A percentile compares a stretch with the other conserved stretches of the same genome.
Evolutionary conservation across 2,113 vertebrate species (phyloP).

Genomic region (Pygoscelis antarcticus): DNA sequence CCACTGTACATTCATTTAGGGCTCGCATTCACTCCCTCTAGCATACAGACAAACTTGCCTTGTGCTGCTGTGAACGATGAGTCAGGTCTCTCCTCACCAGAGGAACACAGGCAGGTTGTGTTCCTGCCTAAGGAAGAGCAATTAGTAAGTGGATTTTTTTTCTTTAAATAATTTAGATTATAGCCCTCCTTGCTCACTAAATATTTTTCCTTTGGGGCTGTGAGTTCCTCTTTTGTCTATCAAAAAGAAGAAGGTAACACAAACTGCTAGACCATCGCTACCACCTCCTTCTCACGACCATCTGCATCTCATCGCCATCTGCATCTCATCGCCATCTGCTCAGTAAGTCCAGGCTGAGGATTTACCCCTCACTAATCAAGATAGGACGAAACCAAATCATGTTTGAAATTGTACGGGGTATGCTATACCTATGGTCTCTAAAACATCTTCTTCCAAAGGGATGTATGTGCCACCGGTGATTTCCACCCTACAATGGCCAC

Average conservation of each 20-base stretch:
- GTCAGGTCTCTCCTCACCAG: neutral
- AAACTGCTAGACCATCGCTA: slow-evolving; percentile 49
- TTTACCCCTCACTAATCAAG: slow-evolving; percentile 34
- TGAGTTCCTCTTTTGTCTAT: slow-evolving; percentile 49
- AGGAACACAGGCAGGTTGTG: neutral
- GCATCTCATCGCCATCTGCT: slow-evolving; percentile 29
- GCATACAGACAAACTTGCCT: neutral
- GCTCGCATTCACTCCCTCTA: neutral
- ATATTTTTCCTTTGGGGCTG: slow-evolving; percentile 2
- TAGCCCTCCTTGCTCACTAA: neutral
- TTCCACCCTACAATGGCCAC: neutral
- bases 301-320: slow-evolving; percentile 25
- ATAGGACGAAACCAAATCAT: neutral
- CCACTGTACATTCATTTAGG: slow-evolving; percentile 3
- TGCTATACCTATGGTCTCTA: neutral
- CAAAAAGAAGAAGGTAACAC: slow-evolving; percentile 33
- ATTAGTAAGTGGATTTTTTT: neutral
- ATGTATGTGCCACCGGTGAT: neutral
- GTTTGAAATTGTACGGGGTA: neutral
- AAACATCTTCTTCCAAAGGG: neutral
- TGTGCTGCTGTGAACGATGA: neutral
- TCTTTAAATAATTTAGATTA: neutral
- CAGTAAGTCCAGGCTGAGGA: neutral
- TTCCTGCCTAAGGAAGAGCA: neutral
- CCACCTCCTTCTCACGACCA: slow-evolving; percentile 33